phyloP scores from a whole-genome alignment of 92 coral and sea anemone species.

The Parazoanthus darwini region DNA sequence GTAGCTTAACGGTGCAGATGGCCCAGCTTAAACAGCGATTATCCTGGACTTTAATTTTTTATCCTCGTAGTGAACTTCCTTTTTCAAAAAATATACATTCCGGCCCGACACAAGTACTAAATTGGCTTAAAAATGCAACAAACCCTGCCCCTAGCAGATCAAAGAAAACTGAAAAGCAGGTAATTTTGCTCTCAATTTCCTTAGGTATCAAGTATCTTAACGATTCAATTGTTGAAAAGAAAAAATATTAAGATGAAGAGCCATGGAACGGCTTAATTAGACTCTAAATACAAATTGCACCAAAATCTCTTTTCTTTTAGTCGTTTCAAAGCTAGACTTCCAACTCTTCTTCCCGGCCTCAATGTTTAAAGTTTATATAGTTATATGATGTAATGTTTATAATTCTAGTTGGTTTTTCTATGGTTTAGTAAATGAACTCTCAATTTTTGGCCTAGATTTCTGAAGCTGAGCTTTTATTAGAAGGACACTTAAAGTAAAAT shows the following conservation, averaged over 20 bases:
- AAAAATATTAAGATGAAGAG: not conserved
- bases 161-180: not conserved
- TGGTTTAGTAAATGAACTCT: too few relatives aligned
- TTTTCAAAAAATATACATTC: not conserved
- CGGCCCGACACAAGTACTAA: not conserved
- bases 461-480: too few relatives aligned
- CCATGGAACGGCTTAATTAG: not conserved
- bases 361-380: too few relatives aligned
- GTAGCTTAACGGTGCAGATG: not conserved
- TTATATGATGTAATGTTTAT: too few relatives aligned
- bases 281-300: not conserved
- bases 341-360: too few relatives aligned
- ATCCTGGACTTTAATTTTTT: not conserved
- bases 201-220: not conserved
- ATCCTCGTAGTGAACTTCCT: not conserved
- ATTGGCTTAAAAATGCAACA: not conserved
- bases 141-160: not conserved
- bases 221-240: not conserved
- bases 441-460: too few relatives aligned
- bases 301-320: not conserved
- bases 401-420: too few relatives aligned
- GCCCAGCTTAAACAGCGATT: not conserved
- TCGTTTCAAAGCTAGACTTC: not conserved
- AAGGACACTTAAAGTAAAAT: too few relatives aligned
- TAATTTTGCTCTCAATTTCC: not conserved